These are phyloP conservation scores for Euplagia quadripunctaria DNA, from an alignment of 2,888 invertebrate species.

Conservation along the genomic window DNA sequence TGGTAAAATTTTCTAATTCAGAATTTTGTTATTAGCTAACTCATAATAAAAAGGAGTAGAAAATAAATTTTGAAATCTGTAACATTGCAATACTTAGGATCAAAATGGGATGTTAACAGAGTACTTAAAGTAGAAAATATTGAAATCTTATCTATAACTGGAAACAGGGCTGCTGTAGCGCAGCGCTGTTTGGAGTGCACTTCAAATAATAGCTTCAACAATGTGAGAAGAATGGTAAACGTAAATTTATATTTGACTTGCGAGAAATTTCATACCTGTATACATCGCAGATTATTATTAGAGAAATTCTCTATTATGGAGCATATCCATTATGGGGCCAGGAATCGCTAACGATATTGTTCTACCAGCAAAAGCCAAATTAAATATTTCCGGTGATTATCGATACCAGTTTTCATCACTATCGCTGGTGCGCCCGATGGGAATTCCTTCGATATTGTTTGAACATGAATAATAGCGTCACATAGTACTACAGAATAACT, in stretches of 20 bases:
- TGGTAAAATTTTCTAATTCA: constrained; percentile 64
- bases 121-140: neutral
- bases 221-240: constrained; percentile 24
- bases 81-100: neutral
- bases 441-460: constrained; percentile 26
- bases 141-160: neutral
- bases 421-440: constrained; percentile 13
- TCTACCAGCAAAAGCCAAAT: constrained; percentile 32
- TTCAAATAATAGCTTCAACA: constrained; percentile 34
- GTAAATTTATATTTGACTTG: constrained; percentile 32
- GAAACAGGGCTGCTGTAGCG: constrained; percentile 2
- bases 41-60: constrained; percentile 12
- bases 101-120: neutral
- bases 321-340: constrained; percentile 17
- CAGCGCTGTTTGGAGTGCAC: constrained; percentile 41
- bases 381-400: constrained; percentile 36
- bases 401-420: constrained; percentile 19
- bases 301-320: constrained; percentile 22
- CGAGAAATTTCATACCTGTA: constrained; percentile 32
- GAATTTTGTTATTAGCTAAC: constrained; percentile 51
- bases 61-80: neutral
- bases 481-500: constrained; percentile 5
- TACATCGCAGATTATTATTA: constrained; percentile 36
- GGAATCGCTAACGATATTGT: constrained; percentile 33
- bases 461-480: constrained; percentile 17